phyloP scores from a whole-genome alignment of 1,140 invertebrate genomes.

The Sipha flava region DNA sequence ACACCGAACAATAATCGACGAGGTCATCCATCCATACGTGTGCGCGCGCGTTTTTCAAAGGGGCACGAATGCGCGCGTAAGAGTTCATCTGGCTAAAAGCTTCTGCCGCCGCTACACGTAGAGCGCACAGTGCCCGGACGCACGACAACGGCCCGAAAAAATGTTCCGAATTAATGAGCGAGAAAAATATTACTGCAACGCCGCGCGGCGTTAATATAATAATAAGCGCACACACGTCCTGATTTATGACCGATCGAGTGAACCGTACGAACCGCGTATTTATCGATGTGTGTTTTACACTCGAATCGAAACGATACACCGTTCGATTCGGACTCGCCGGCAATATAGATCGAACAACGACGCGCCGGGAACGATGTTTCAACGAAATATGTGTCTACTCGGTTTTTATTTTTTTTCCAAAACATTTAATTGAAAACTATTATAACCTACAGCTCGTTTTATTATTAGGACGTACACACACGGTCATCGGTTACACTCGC shows the following conservation, averaged over 20 bases:
- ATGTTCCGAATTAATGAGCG: slow-evolving; percentile 19
- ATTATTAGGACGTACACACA: background rate
- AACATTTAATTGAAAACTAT: background rate
- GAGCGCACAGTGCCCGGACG: background rate
- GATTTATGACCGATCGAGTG: background rate
- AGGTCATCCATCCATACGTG: slow-evolving; percentile 17
- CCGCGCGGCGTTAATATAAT: background rate
- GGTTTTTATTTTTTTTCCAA: too few species aligned
- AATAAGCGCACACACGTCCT: background rate
- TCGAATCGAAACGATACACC: too few species aligned
- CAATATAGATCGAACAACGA: too few species aligned
- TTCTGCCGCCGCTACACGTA: background rate
- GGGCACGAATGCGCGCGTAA: background rate
- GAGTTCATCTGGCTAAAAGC: slow-evolving; percentile 32
- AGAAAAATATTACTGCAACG: background rate
- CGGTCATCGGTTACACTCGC: too few species aligned
- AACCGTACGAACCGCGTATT: too few species aligned
- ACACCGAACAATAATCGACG: background rate
- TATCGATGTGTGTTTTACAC: too few species aligned
- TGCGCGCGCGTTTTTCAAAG: background rate
- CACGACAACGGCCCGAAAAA: background rate
- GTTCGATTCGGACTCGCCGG: too few species aligned
- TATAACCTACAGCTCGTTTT: background rate
- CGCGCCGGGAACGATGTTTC: too few species aligned
- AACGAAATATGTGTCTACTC: too few species aligned